Conservation (phyloP, 2,888 invertebrate genomes). For the Asteroscopus sphinx region DNA sequence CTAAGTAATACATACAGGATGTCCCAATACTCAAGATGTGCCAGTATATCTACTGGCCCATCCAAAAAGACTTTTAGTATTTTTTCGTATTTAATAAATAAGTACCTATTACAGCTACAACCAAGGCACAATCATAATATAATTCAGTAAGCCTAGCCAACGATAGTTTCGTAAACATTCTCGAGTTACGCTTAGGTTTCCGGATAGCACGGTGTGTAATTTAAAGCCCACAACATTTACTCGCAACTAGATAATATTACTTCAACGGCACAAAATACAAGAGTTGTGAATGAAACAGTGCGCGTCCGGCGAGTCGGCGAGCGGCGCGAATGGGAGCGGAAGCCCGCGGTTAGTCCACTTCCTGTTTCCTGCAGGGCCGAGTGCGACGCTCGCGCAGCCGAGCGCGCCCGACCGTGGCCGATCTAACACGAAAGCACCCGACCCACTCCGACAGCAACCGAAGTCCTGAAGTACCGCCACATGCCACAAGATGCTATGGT, state of each 20-base stretch:
- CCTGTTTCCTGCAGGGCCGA: conserved; percentile 89
- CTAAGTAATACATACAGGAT: too few species aligned
- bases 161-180: conserved; percentile 58
- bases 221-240: conserved; percentile 60
- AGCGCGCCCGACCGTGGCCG: conserved; percentile 75
- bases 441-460: conserved; percentile 49
- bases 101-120: conserved; percentile 34
- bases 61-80: too few species aligned
- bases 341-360: conserved; percentile 90
- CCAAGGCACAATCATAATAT: conserved; percentile 35
- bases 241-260: conserved; percentile 72
- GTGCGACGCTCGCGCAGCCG: conserved; percentile 82
- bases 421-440: conserved; percentile 58
- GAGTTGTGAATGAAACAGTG: conserved; percentile 84
- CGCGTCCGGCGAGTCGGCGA: conserved; percentile 76
- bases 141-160: conserved; percentile 31
- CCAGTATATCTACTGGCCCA: too few species aligned
- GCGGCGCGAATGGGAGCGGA: conserved; percentile 88
- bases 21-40: too few species aligned
- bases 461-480: conserved; percentile 13
- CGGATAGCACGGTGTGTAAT: conserved; percentile 62
- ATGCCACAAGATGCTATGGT: conserved; percentile 24
- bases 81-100: conserved; percentile 25
- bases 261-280: conserved; percentile 78
- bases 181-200: conserved; percentile 66